Base-by-base conservation (phyloP, 2,797 vertebrate species). In the Mormyrops boulengeri region DNA sequence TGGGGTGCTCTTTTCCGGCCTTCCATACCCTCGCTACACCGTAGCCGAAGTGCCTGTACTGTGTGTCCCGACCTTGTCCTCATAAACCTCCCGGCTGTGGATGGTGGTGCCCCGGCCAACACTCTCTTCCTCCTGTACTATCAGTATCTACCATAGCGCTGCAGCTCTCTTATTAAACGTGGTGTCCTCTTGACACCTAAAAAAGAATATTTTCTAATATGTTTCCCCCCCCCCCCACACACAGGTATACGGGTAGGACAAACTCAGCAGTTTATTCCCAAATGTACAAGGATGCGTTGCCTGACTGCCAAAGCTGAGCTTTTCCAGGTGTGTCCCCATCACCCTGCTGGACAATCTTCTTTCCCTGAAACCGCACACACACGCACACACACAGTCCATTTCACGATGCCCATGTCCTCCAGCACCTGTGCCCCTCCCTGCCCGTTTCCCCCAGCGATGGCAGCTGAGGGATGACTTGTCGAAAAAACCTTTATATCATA, bases 401-500 rank as follows among this genome's bases (percentile, higher is more conserved):
- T 49, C 12, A 41, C 7, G 44, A 41, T 19, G 30, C 85, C 50
- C 4, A 1, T 38, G 1, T 41, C 53, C 34, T 60, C 17, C 26
- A 60, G 30, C 6, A 87, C 52, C 85, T 57, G 7, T 38, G 17
- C 53, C 4, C 14, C 9, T 34, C 34, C 52, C 30, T 19, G 30
- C 53, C 34, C 0, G 34, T 41, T 19, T 34, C 30, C 50, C 85
- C 53, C 9, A 2, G 34, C 60, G 5, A 26, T 11, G 55, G 55
- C 19, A 17, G 57, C 47, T 34, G 77, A 88, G 17, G 11, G 22
- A 66, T 38, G 57, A 44, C 57, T 86, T 50, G 57, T 53, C 12
- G 82, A 88, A 89, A 89, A 90, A 91, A 88, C 88, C 91, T 92
- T 95, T 92, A 93, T 96, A 94, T 95, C 94, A 95, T 94, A 94